phyloP scores from a whole-genome alignment of 2,797 vertebrate genomes.

The Taeniopygia guttata region DNA sequence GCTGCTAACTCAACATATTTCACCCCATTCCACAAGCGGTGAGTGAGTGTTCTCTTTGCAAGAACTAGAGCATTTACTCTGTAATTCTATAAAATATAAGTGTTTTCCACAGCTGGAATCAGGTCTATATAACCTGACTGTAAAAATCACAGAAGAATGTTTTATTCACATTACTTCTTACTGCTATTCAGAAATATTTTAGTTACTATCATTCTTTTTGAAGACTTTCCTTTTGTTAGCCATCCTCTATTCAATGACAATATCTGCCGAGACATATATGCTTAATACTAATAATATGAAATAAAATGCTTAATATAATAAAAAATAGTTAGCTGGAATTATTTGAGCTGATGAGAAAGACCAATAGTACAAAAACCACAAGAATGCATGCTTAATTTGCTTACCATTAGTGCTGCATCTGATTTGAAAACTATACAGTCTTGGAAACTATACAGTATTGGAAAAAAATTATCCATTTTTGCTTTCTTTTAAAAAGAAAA shows the following conservation, averaged over 20 bases:
- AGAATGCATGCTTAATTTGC: background rate
- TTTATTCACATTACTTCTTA: background rate
- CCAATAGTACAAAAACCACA: background rate
- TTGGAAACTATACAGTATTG: background rate
- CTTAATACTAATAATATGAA: background rate
- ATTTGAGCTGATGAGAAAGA: background rate
- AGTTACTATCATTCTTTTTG: background rate
- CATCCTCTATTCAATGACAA: background rate
- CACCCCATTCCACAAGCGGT: background rate
- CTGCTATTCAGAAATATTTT: background rate
- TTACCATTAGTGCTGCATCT: background rate
- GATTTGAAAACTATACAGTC: background rate
- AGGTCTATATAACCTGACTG: background rate
- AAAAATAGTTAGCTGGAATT: background rate
- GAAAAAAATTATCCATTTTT: background rate
- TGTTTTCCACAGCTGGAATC: background rate
- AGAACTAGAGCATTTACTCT: background rate
- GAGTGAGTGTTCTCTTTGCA: background rate
- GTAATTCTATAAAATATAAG: background rate
- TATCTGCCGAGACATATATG: background rate
- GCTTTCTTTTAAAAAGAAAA: background rate
- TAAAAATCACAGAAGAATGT: background rate
- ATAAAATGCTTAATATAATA: background rate
- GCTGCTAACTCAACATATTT: background rate
- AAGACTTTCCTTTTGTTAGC: background rate